A percentile compares a stretch with the other conserved stretches of the same genome.
Conservation (phyloP, 2,888 invertebrate species). For the Acanthosepion pharaonis region DNA sequence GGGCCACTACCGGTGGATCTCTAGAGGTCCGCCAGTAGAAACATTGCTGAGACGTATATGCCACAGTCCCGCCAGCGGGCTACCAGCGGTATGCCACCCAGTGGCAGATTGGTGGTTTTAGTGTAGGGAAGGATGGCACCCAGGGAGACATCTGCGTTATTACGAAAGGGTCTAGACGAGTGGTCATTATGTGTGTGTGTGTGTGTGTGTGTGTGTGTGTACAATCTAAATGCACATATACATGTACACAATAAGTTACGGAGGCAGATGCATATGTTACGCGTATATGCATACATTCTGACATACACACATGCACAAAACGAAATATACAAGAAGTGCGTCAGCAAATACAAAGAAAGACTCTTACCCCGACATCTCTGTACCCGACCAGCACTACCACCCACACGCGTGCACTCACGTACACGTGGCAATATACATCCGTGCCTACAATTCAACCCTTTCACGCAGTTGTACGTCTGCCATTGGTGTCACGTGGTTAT, state of each 20-base stretch:
- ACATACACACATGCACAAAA: background rate
- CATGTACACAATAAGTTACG: background rate
- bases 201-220: background rate
- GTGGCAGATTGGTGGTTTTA: too few relatives aligned
- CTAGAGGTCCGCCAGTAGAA: too few relatives aligned
- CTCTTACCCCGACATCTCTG: background rate
- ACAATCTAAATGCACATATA: background rate
- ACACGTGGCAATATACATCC: background rate
- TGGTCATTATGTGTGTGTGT: too few relatives aligned
- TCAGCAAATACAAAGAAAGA: background rate
- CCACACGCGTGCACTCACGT: background rate
- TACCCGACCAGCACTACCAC: background rate
- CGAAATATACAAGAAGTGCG: background rate
- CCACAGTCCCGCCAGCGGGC: too few relatives aligned
- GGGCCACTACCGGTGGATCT: too few relatives aligned
- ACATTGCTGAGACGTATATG: too few relatives aligned
- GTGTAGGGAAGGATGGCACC: too few relatives aligned
- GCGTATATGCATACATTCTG: background rate
- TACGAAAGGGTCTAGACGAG: too few relatives aligned
- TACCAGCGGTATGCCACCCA: too few relatives aligned
- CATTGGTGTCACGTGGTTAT: constrained; percentile 33
- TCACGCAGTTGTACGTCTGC: background rate
- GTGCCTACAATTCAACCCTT: background rate
- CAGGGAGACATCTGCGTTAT: too few relatives aligned
- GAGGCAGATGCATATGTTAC: background rate